phyloP scores from a whole-genome alignment of 2,113 vertebrate species.

The Empidonax alnorum region DNA sequence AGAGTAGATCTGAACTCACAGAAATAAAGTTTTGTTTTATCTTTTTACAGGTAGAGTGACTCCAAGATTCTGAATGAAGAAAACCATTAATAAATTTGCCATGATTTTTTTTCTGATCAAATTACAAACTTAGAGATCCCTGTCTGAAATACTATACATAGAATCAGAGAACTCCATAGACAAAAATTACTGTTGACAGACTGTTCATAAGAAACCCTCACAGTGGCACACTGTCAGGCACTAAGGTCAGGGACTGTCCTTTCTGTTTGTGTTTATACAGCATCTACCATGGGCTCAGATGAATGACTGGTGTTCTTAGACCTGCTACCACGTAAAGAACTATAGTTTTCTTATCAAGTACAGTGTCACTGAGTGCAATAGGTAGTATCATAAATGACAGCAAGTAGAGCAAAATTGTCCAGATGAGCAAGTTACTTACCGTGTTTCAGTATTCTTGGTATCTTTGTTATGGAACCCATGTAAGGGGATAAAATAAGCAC shows the following conservation, averaged over 20 bases:
- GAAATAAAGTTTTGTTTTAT: not conserved
- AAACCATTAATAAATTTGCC: not conserved
- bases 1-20: not conserved
- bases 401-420: not conserved
- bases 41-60: not conserved
- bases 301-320: not conserved
- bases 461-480: not conserved
- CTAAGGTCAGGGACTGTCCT: not conserved
- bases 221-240: not conserved
- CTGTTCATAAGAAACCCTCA: not conserved
- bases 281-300: not conserved
- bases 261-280: not conserved
- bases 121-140: not conserved
- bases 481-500: not conserved
- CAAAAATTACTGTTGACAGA: accelerated
- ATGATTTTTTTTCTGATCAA: not conserved
- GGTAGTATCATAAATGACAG: not conserved
- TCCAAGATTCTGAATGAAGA: not conserved
- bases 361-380: not conserved
- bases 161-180: not conserved
- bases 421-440: not conserved
- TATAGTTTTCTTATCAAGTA: not conserved
- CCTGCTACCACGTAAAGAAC: not conserved
- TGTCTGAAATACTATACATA: not conserved
- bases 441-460: not conserved